Base-by-base conservation (phyloP, 2,888 invertebrate genomes). In the Stramonita haemastoma region DNA sequence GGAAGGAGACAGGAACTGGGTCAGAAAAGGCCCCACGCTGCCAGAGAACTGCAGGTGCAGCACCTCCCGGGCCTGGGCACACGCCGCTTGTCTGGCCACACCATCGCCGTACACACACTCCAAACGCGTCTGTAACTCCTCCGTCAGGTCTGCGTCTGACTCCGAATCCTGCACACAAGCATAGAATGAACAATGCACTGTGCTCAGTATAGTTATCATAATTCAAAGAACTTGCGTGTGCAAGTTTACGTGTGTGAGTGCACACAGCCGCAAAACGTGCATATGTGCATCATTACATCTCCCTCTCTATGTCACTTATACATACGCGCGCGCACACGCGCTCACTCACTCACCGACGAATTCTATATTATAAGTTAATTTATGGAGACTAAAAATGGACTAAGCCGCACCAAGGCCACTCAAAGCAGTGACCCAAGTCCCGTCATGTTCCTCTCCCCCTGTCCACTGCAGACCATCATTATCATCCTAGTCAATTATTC, bases 1-100 rank as follows among this genome's bases (percentile, higher is more conserved):
- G 81, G 92, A 91, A 19, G 93, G 93, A 36, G 90, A 88, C 86
- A 93, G 91, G 90, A 92, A 93, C 22, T 92, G 91, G 46, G 90
- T 89, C 87, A 92, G 87, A 89, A 92, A 93, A 73, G 73, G 89
- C 34, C 91, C 90, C 87, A 92, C 88, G 86, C 92, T 89, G 29
- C 92, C 92, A 79, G 91, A 87, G 90, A 92, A 93, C 60, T 89
- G 34, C 26, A 88, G 73, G 29, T 86, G 86, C 57, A 93, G 90
- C 60, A 90, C 87, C 60, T 86, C 79, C 29, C 90, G 86, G 22
- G 91, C 93, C 90, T 93, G 93, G 17, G 85, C 29, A 32, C 91
- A 89, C 32, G 90, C 92, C 15, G 92, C 89, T 0, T 70, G 32
- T 1, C 92, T 84, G 17, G 90, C 90, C 17, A 88, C 90, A 0